A percentile compares a stretch with the other conserved stretches of the same genome.
phyloP scores from a whole-genome alignment of 2,113 vertebrate species.

The Pedetes capensis region DNA sequence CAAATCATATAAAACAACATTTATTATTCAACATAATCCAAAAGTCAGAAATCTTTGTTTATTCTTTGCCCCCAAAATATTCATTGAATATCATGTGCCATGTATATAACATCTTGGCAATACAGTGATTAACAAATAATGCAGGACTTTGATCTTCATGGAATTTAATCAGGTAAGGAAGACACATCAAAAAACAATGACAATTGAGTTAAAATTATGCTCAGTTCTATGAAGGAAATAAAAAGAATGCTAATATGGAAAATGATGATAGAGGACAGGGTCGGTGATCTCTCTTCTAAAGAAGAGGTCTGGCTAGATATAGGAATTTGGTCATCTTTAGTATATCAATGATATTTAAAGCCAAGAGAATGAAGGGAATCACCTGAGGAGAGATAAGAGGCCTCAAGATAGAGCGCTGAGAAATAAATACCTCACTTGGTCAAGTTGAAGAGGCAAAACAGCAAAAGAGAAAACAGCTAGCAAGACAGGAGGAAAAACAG shows the following conservation, averaged over 20 bases:
- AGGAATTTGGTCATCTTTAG: neutral
- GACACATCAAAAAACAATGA: neutral
- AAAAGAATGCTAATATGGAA: neutral
- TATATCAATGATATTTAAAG: neutral
- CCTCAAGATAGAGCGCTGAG: neutral
- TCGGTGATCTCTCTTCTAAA: neutral
- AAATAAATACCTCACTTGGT: neutral
- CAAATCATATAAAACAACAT: neutral
- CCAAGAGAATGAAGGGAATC: neutral
- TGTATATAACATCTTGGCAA: neutral
- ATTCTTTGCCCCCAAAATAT: slow-evolving; percentile 19
- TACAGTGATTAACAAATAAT: neutral
- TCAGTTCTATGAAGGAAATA: neutral
- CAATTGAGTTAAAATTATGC: slow-evolving; percentile 1
- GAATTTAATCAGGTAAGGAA: neutral
- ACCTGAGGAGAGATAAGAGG: neutral
- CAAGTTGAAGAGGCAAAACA: neutral
- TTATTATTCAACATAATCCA: neutral
- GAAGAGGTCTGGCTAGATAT: neutral
- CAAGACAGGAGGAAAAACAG: neutral
- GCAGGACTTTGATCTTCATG: neutral
- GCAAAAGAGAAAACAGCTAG: neutral
- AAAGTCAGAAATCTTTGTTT: neutral
- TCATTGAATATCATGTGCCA: neutral
- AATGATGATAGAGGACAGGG: neutral